These are phyloP conservation scores for Asarcornis scutulata DNA, from an alignment of 2,113 vertebrate species.

Conservation along the genomic window DNA sequence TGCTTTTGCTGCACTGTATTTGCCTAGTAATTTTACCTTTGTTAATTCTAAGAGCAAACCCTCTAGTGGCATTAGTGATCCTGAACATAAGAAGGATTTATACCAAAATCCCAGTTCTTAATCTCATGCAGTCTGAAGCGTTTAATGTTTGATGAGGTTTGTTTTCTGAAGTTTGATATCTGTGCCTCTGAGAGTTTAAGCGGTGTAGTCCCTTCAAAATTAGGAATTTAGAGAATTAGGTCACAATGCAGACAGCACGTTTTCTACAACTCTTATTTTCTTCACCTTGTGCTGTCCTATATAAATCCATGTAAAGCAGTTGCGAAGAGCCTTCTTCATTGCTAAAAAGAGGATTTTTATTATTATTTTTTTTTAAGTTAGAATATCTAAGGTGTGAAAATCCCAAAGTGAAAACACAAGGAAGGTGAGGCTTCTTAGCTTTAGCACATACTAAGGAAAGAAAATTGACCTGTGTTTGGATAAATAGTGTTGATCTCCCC, in stretches of 20 bases:
- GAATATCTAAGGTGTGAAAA: neutral
- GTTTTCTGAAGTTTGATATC: conserved; percentile 44
- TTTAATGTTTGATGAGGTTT: conserved; percentile 4
- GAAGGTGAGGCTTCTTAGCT: neutral
- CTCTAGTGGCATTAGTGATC: conserved; percentile 7
- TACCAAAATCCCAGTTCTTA: conserved; percentile 15
- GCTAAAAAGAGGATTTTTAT: neutral
- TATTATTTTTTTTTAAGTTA: neutral
- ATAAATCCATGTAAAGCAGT: neutral
- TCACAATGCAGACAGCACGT: conserved; percentile 4
- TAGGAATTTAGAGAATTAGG: neutral
- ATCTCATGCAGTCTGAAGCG: neutral
- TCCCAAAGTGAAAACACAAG: neutral
- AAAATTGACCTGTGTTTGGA: neutral
- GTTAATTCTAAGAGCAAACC: conserved; percentile 22
- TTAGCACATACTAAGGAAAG: neutral
- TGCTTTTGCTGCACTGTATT: neutral
- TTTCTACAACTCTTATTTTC: neutral
- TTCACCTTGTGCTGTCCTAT: neutral
- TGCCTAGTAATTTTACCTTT: neutral
- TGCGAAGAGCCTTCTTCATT: neutral
- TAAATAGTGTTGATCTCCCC: neutral
- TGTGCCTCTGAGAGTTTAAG: neutral
- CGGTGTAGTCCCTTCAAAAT: neutral
- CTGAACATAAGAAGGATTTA: conserved; percentile 34